These are phyloP conservation scores for Torymus texanus DNA, from an alignment of 2,888 invertebrate genomes.

Conservation along the genomic window DNA sequence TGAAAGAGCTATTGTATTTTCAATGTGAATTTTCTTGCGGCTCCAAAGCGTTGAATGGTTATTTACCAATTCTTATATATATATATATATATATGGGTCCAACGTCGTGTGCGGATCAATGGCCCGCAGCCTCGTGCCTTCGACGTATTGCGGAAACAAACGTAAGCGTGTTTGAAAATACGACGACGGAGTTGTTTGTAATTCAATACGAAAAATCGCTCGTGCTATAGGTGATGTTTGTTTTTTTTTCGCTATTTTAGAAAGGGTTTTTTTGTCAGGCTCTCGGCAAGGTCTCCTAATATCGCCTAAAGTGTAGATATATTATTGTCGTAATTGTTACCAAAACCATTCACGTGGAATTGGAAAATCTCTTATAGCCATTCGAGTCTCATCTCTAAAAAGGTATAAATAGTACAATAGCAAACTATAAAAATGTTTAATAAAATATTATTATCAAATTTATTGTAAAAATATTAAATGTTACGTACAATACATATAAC, in stretches of 20 bases:
- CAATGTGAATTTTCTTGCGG: slow-evolving; percentile 7
- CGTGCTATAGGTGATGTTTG: not conserved
- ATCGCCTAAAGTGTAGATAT: too few species aligned
- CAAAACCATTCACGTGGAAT: too few species aligned
- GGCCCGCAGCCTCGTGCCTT: not conserved
- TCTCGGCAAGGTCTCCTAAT: too few species aligned
- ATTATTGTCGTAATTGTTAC: too few species aligned
- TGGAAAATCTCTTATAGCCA: too few species aligned
- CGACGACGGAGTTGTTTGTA: slow-evolving; percentile 15
- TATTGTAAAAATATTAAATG: too few species aligned
- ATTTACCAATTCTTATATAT: slow-evolving; percentile 43
- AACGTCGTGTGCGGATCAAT: slow-evolving; percentile 23
- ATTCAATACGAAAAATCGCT: slow-evolving; percentile 12
- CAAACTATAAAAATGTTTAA: too few species aligned
- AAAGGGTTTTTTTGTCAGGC: not conserved
- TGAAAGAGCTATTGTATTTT: slow-evolving; percentile 43
- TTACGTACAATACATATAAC: too few species aligned
- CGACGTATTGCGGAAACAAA: slow-evolving; percentile 24
- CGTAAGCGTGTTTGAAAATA: slow-evolving; percentile 31
- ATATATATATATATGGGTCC: too few species aligned
- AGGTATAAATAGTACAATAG: too few species aligned
- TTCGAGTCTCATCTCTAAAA: too few species aligned
- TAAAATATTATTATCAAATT: too few species aligned
- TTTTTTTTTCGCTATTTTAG: slow-evolving; percentile 20
- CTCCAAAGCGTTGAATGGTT: not conserved